Base-by-base conservation (phyloP, 1,140 invertebrate genomes). In the Brachionus sp. region DNA sequence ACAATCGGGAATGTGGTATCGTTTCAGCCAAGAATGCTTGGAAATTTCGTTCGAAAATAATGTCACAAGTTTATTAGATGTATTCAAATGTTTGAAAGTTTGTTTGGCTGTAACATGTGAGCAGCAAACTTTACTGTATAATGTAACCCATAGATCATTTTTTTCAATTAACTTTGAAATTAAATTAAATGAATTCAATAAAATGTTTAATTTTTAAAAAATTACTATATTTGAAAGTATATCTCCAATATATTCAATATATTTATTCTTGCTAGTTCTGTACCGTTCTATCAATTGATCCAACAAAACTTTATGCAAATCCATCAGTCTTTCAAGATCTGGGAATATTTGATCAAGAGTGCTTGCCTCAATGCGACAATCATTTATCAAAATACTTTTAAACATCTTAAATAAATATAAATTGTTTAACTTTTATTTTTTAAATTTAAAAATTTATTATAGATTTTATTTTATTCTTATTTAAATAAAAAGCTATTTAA, bases 71-170 rank as follows among this genome's bases (percentile, higher is more conserved):
- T 80, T 80, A n/a, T 80, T 80, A 33, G 77, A 62, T 29, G 35
- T 39, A 6, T 12, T 42, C 13, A 80, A 44, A 23, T 64, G 77
- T 44, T 80, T 80, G 25, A 42, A 80, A n/a, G 33, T 29, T 23
- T 19, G 23, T 64, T 80, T 80, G 23, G 77, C 77, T 12, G n/a
- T 66, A 25, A 80, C 16, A 19, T 80, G 77, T 62, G 50, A 35
- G 23, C 77, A 80, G 10, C 77, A 80, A 9, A 80, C 50, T 80
- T 80, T 80, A 29, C 77, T 66, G 25, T 80, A 80, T 16, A 80
- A 25, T 0, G 35, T 10, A 4, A 80, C 62, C 77, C 50, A 66
- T 10, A 23, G 9, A 5, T 80, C 77, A 44, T 37, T 33, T 66
- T 62, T 80, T 13, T 80, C 35, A 39, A n/a, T 44, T 19, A 80